Evolutionary conservation across 2,113 vertebrate genomes (phyloP).

Genomic region (Anthoscopus minutus): DNA sequence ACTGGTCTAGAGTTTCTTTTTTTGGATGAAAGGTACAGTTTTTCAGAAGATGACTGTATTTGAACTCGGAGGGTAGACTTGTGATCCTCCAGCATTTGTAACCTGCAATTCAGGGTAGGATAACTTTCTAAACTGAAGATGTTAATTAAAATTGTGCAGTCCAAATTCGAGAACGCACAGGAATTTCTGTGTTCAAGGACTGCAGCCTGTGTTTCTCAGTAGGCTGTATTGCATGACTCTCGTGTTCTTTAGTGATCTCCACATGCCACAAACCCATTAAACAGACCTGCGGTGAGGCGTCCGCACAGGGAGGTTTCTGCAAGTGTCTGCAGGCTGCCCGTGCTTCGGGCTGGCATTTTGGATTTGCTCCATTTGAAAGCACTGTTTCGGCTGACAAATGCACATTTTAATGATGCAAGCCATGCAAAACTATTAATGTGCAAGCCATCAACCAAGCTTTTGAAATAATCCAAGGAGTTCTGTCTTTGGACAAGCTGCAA

Average conservation of each 20-base stretch:
- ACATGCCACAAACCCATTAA: background rate
- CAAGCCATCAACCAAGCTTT: background rate
- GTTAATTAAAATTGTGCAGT: background rate
- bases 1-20: background rate
- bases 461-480: background rate
- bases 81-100: background rate
- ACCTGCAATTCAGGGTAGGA: background rate
- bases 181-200: background rate
- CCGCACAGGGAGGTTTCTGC: background rate
- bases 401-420: background rate
- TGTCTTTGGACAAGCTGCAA: background rate
- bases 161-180: background rate
- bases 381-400: background rate
- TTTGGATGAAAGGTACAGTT: background rate
- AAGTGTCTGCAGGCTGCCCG: background rate
- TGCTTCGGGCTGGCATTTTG: background rate
- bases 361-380: background rate
- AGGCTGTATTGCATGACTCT: background rate
- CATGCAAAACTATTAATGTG: background rate
- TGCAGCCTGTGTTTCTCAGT: background rate
- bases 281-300: background rate
- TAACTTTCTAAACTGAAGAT: background rate
- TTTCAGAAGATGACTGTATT: background rate
- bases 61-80: background rate
- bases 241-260: background rate